A percentile compares a stretch with the other conserved stretches of the same genome.
phyloP scores from a whole-genome alignment of 92 coral and sea anemone species.

The Pocillopora grandis region DNA sequence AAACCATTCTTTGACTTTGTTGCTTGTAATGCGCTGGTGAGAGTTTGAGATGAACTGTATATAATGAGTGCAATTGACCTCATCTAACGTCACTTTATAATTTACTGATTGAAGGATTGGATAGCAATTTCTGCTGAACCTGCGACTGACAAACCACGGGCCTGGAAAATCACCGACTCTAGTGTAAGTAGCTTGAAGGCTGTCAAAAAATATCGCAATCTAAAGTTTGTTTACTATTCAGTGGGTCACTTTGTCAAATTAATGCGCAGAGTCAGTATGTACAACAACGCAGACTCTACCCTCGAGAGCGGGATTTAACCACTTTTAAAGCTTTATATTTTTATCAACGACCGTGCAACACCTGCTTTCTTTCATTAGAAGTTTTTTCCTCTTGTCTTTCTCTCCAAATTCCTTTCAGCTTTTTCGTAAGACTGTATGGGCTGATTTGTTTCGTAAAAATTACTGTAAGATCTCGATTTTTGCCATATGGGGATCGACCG shows the following conservation, averaged over 20 bases:
- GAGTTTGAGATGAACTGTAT: neutral
- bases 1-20: neutral
- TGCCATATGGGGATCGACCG: neutral
- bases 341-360: neutral
- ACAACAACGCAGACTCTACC: neutral
- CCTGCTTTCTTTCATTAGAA: neutral
- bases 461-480: no score
- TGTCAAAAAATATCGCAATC: neutral
- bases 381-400: no score
- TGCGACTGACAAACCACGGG: neutral
- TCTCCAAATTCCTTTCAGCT: no score
- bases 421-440: no score
- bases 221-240: neutral
- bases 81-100: neutral
- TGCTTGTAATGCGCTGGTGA: neutral
- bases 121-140: neutral
- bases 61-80: neutral
- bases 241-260: neutral
- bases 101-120: neutral
- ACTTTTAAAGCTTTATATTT: neutral
- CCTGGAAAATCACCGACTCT: slow-evolving; percentile 27
- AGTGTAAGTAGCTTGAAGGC: neutral
- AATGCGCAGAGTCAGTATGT: neutral
- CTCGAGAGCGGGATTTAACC: neutral
- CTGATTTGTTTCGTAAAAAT: no score